Evolutionary conservation across 2,797 vertebrate species (phyloP).

Genomic region (Galaxias olidus): DNA sequence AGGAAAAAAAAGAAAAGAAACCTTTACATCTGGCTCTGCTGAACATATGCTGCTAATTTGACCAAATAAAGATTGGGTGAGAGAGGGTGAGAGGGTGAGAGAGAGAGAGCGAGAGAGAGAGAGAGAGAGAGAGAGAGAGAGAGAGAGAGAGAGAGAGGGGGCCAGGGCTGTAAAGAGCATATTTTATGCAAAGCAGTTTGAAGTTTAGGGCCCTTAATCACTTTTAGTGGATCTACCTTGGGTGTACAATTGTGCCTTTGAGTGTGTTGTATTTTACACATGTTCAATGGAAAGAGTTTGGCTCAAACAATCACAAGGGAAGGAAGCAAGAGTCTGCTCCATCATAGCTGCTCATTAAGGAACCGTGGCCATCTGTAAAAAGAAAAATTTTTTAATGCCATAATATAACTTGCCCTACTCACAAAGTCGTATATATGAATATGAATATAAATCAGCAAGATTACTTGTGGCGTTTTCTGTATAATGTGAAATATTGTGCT

Average conservation of each 20-base stretch:
- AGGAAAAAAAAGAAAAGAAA: conserved; percentile 16
- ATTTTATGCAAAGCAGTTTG: conserved; percentile 11
- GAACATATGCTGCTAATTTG: conserved; percentile 32
- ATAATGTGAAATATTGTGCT: too few relatives aligned
- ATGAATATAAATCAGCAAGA: too few relatives aligned
- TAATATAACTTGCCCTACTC: too few relatives aligned
- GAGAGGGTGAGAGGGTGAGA: too few relatives aligned
- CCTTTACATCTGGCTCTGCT: conserved; percentile 13
- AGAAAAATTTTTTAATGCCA: not conserved
- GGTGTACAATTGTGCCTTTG: conserved; percentile 10
- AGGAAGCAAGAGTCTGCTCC: not conserved
- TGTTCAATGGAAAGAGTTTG: conserved; percentile 20
- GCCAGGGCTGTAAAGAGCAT: too few relatives aligned
- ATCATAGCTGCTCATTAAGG: conserved; percentile 10
- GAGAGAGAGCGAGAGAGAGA: too few relatives aligned
- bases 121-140: not conserved
- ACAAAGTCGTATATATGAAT: too few relatives aligned
- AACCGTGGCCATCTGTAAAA: conserved; percentile 11
- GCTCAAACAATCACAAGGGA: not conserved
- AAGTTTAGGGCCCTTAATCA: conserved; percentile 14
- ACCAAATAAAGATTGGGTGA: conserved; percentile 30
- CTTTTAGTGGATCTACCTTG: conserved; percentile 19
- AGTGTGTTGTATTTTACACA: conserved; percentile 24
- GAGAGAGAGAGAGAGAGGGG: not conserved
- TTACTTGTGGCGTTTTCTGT: too few relatives aligned